phyloP scores from a whole-genome alignment of 2,797 vertebrate genomes.

The Hemibagrus guttatus region DNA sequence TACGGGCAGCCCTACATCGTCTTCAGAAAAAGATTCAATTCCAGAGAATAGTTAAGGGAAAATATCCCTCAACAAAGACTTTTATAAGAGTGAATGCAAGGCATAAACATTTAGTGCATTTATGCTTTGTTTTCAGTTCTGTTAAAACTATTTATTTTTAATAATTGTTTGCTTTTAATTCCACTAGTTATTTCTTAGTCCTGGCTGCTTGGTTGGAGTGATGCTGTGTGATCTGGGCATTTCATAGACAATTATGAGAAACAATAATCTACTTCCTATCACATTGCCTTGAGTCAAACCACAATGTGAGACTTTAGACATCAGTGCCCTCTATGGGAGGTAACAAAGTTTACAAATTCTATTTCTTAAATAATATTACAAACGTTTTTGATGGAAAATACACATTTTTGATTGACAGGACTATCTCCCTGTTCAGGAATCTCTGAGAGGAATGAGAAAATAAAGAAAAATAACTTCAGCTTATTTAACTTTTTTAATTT shows the following conservation, averaged over 20 bases:
- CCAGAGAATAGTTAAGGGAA: background rate
- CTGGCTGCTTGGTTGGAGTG: background rate
- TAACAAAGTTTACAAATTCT: background rate
- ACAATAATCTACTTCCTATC: background rate
- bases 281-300: background rate
- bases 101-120: background rate
- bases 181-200: background rate
- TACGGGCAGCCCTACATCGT: background rate
- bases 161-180: background rate
- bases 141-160: background rate
- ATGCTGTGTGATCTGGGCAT: background rate
- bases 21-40: background rate
- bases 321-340: background rate
- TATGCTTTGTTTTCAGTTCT: background rate
- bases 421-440: too few relatives aligned
- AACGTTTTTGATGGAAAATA: background rate
- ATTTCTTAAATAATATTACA: too few relatives aligned
- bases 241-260: background rate
- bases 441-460: too few relatives aligned
- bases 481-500: too few relatives aligned
- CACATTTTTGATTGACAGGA: background rate
- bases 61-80: background rate
- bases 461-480: too few relatives aligned
- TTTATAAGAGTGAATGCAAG: background rate
- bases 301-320: background rate